These are phyloP conservation scores for Ophion obscuratus DNA, from an alignment of 2,888 invertebrate species.

Conservation along the genomic window DNA sequence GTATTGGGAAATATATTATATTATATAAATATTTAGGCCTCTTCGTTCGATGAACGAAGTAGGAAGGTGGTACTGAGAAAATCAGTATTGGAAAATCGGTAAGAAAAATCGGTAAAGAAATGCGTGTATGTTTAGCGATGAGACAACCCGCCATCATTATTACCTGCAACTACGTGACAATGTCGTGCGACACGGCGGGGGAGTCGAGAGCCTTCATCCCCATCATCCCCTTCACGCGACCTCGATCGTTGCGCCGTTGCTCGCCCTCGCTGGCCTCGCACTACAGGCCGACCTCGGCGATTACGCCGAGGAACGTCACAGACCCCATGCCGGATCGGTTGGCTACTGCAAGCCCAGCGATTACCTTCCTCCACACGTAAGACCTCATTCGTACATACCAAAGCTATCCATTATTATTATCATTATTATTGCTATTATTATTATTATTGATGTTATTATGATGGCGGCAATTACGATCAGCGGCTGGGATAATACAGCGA, in stretches of 20 bases:
- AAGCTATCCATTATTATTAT: slow-evolving; percentile 32
- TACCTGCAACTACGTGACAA: slow-evolving; percentile 97
- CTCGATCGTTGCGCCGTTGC: slow-evolving; percentile 89
- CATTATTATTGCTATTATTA: no score
- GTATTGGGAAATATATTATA: no score
- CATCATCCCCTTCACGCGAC: slow-evolving; percentile 85
- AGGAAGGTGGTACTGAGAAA: not conserved
- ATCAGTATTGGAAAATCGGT: not conserved
- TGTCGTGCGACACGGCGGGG: slow-evolving; percentile 85
- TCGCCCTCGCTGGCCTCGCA: slow-evolving; percentile 94
- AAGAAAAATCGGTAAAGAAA: not conserved
- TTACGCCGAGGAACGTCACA: slow-evolving; percentile 86
- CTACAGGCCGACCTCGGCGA: slow-evolving; percentile 97
- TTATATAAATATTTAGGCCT: no score
- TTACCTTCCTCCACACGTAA: slow-evolving; percentile 91
- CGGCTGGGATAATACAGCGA: no score
- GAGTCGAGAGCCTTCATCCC: slow-evolving; percentile 82
- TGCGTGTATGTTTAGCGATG: slow-evolving; percentile 87
- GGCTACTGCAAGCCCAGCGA: slow-evolving; percentile 93
- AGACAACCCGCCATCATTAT: slow-evolving; percentile 96
- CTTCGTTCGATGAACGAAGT: no score
- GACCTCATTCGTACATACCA: slow-evolving; percentile 53
- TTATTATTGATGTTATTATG: no score
- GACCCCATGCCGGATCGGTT: slow-evolving; percentile 79
- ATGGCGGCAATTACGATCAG: no score